Conservation (phyloP, 2,113 vertebrate genomes). For the Scomber japonicus region DNA sequence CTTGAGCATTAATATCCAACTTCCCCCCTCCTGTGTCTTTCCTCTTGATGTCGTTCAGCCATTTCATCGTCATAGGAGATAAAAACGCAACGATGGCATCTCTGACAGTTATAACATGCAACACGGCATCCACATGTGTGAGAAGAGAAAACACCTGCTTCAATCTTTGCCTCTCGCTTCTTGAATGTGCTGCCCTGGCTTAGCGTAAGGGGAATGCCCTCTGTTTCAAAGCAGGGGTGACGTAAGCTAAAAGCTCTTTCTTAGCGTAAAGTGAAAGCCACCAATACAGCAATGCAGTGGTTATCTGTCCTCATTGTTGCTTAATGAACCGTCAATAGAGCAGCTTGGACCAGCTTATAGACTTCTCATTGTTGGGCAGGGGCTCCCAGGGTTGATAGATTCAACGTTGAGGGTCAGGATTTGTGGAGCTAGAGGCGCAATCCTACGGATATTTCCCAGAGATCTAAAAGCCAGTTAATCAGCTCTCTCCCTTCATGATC, state of each 20-base stretch:
- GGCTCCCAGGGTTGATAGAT: slow-evolving; percentile 65
- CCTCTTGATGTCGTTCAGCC: slow-evolving; percentile 45
- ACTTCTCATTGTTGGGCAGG: slow-evolving; percentile 76
- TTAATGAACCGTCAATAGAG: slow-evolving; percentile 85
- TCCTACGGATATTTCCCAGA: slow-evolving; percentile 81
- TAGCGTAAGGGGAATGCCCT: slow-evolving; percentile 45
- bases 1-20: slow-evolving; percentile 36
- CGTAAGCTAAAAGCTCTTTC: slow-evolving; percentile 74
- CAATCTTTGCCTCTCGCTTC: slow-evolving; percentile 18
- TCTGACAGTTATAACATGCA: slow-evolving; percentile 53
- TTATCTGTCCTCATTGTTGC: slow-evolving; percentile 82
- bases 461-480: slow-evolving; percentile 82
- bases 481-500: slow-evolving; percentile 79
- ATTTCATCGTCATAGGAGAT: slow-evolving; percentile 17
- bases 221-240: slow-evolving; percentile 72
- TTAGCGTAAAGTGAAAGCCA: slow-evolving; percentile 63
- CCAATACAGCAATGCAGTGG: slow-evolving; percentile 65
- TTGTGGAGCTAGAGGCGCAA: slow-evolving; percentile 64
- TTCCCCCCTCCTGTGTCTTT: slow-evolving; percentile 2
- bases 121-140: slow-evolving; percentile 22
- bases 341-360: slow-evolving; percentile 80
- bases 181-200: slow-evolving; percentile 38
- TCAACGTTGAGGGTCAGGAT: slow-evolving; percentile 74
- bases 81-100: slow-evolving; percentile 11
- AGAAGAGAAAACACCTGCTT: slow-evolving; percentile 58